phyloP scores from a whole-genome alignment of 2,888 invertebrate species.

The Fragum whitleyi region DNA sequence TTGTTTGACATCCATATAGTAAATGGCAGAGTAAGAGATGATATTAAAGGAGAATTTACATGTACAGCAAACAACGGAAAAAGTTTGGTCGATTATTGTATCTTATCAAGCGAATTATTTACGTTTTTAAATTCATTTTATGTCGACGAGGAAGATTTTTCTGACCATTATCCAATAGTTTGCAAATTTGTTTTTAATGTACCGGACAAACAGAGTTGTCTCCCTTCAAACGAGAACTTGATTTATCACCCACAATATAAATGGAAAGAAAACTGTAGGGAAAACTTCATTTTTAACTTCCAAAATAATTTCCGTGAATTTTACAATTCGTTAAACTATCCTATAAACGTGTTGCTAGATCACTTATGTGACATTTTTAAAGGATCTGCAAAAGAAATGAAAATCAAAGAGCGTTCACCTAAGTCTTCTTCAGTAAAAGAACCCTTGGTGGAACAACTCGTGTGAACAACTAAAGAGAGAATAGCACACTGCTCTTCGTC shows the following conservation, averaged over 20 bases:
- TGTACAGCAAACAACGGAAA: constrained; percentile 24
- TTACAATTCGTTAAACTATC: neutral
- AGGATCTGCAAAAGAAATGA: neutral
- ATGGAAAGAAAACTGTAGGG: neutral
- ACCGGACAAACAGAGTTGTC: neutral
- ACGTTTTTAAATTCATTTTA: neutral
- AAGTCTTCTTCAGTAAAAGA: neutral
- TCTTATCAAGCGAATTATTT: constrained; percentile 16
- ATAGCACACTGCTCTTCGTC: neutral
- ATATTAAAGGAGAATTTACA: constrained; percentile 1
- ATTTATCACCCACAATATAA: neutral
- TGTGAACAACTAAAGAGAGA: neutral
- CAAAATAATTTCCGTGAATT: neutral
- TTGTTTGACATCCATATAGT: constrained; percentile 5
- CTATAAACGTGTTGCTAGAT: neutral
- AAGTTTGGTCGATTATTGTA: constrained; percentile 20
- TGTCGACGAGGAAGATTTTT: neutral
- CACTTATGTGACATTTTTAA: neutral
- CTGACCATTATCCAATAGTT: constrained; percentile 10
- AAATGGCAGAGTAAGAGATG: constrained; percentile 19
- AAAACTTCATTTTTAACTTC: neutral
- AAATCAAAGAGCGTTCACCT: neutral
- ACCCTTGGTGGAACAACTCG: neutral
- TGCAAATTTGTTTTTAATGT: neutral
- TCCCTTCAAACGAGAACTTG: neutral